Conservation (phyloP, 2,113 vertebrate species). For the Nyctereutes procyonoides region DNA sequence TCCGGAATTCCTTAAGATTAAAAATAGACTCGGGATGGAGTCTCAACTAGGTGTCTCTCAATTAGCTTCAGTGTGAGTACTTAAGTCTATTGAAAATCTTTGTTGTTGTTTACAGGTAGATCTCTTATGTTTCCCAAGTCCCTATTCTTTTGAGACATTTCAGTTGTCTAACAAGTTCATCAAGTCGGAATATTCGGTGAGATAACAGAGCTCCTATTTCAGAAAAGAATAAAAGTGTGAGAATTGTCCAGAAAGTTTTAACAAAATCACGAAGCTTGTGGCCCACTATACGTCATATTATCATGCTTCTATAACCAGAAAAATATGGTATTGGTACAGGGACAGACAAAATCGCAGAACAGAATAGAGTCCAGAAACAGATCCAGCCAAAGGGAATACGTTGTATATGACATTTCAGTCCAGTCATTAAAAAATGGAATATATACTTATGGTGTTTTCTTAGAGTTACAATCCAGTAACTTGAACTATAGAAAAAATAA, state of each 20-base stretch:
- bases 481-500: slow-evolving; percentile 7
- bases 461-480: not conserved
- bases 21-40: not conserved
- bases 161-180: not conserved
- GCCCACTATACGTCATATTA: not conserved
- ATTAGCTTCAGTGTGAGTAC: not conserved
- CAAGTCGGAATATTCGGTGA: slow-evolving; percentile 7
- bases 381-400: not conserved
- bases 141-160: not conserved
- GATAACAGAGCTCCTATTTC: not conserved
- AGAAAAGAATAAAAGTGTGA: not conserved
- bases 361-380: not conserved
- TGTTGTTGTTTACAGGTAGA: not conserved
- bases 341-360: not conserved
- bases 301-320: not conserved
- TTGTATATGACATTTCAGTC: slow-evolving; percentile 19
- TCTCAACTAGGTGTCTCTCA: not conserved
- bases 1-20: not conserved
- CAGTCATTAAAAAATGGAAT: slow-evolving; percentile 7
- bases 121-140: not conserved
- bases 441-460: slow-evolving; percentile 17
- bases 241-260: not conserved
- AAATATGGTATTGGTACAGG: not conserved
- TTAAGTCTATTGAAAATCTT: not conserved
- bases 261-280: not conserved